phyloP scores from a whole-genome alignment of 2,888 invertebrate species.

The Fragum whitleyi region DNA sequence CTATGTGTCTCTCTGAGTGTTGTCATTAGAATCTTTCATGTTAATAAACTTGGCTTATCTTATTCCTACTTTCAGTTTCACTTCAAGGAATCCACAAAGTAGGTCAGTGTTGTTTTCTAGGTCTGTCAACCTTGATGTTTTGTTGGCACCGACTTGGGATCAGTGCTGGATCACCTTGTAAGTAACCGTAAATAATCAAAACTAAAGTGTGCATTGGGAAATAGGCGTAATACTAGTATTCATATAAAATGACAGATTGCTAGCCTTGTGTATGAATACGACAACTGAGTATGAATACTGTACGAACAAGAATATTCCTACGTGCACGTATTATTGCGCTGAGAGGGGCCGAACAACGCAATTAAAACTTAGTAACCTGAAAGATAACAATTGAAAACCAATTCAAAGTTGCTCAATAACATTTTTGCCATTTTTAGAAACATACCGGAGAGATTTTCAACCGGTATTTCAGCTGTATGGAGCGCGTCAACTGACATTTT shows the following conservation, averaged over 20 bases:
- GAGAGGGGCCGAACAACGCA: constrained; percentile 53
- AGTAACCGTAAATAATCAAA: no score
- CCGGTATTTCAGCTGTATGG: constrained; percentile 76
- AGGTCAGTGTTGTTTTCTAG: constrained; percentile 38
- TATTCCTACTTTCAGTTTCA: constrained; percentile 64
- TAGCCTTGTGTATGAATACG: constrained; percentile 27
- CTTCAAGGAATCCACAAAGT: constrained; percentile 34
- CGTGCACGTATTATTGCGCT: constrained; percentile 64
- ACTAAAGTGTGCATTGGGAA: no score
- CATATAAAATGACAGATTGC: no score
- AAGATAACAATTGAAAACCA: background rate
- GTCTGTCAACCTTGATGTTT: background rate
- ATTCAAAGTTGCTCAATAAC: background rate
- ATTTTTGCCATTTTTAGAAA: background rate
- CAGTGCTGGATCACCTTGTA: no score
- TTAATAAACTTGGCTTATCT: no score
- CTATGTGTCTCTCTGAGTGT: no score
- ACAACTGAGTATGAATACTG: constrained; percentile 58
- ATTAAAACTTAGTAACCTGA: no score
- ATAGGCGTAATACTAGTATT: no score
- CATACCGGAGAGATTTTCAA: constrained; percentile 79
- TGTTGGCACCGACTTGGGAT: background rate
- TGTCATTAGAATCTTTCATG: no score
- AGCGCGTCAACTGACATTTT: constrained; percentile 79
- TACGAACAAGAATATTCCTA: constrained; percentile 29